Base-by-base conservation (phyloP, 2,113 vertebrate species). In the Dipodomys spectabilis region DNA sequence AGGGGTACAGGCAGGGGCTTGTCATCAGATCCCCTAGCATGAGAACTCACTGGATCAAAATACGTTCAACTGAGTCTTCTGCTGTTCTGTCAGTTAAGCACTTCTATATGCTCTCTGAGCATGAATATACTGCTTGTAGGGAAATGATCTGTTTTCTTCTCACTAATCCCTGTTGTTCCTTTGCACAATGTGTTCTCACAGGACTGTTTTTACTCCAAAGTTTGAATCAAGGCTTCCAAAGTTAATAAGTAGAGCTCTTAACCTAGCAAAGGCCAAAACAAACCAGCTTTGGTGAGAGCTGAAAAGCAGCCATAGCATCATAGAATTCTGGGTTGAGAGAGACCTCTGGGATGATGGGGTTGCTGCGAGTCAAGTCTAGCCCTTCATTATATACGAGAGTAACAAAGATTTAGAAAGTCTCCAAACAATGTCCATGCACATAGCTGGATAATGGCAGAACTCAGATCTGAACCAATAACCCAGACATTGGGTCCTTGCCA, bases 191-290 rank as follows among this genome's bases (percentile, higher is more conserved):
- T 94, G 75, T 82, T 93, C 80, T 94, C 49, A 23, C 35, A 28
- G 75, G n/a, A 32, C 69, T 88, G 28, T 88, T 94, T 91, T 82
- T 28, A 64, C 88, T 82, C 45, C 30, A 60, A n/a, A 22, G 49
- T 32, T 60, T n/a, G 57, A 82, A 85, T 95, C 84, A 93, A 91
- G n/a, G 62, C 89, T 86, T 86, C 79, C 77, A 94, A 83, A 60
- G 81, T 88, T 83, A 93, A 80, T 75, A 92, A 86, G 44, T 44
- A 86, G 60, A n/a, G 78, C 20, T 35, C n/a, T 86, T 86, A 68
- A 80, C 62, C 53, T 64, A 69, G 23, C 82, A 73, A 81, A 83
- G 32, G 12, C 57, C 73, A 2, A 91, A 94, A 82, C 88, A 95
- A 95, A 67, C 32, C 53, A 82, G 39, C 30, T 86, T 39, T 87